phyloP scores from a whole-genome alignment of 2,797 vertebrate genomes.

The Cirrhinus molitorella region DNA sequence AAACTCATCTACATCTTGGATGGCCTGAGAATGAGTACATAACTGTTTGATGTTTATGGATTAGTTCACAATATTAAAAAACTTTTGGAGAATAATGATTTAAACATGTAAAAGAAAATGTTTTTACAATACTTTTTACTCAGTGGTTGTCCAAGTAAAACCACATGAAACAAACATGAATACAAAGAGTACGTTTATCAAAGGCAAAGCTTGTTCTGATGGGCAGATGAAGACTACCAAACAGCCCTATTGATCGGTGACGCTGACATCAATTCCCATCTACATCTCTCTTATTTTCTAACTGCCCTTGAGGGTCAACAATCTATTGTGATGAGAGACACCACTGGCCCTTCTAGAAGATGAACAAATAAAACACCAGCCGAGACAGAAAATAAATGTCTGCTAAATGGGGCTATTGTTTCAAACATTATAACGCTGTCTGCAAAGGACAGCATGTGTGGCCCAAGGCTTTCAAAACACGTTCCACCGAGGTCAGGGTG shows the following conservation, averaged over 20 bases:
- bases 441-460: slow-evolving; percentile 63
- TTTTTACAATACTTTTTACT: background rate
- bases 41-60: background rate
- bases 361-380: slow-evolving; percentile 72
- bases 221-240: slow-evolving; percentile 54
- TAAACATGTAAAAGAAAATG: background rate
- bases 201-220: slow-evolving; percentile 64
- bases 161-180: slow-evolving; percentile 32
- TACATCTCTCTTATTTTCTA: slow-evolving; percentile 76
- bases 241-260: slow-evolving; percentile 75
- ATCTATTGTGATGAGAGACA: slow-evolving; percentile 75
- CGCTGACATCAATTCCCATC: slow-evolving; percentile 71
- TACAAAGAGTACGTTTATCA: slow-evolving; percentile 62
- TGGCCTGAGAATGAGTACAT: background rate
- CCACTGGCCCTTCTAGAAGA: slow-evolving; percentile 63
- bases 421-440: slow-evolving; percentile 66
- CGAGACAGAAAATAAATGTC: slow-evolving; percentile 70
- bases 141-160: background rate
- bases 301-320: slow-evolving; percentile 76
- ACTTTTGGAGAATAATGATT: background rate
- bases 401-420: slow-evolving; percentile 68
- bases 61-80: background rate
- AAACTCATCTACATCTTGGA: background rate
- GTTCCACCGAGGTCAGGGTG: slow-evolving; percentile 67
- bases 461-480: slow-evolving; percentile 69